Evolutionary conservation across 1,140 invertebrate species (phyloP).

Genomic region (Streblospio benedicti): DNA sequence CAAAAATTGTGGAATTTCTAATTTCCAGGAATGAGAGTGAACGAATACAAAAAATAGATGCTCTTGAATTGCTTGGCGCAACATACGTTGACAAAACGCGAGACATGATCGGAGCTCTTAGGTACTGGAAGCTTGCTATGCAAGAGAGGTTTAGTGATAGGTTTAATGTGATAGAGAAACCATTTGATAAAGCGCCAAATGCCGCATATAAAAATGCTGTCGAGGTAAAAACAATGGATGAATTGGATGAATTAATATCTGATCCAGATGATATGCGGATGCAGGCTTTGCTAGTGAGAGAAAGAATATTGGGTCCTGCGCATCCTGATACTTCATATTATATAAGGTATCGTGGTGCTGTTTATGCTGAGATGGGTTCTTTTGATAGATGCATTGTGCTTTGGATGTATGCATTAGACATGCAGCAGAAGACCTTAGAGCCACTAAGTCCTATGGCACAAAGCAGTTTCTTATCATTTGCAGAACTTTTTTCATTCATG

Average conservation of each 20-base stretch:
- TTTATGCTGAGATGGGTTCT: slow-evolving; percentile 84
- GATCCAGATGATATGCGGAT: slow-evolving; percentile 93
- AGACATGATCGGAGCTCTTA: slow-evolving; percentile 80
- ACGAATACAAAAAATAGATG: slow-evolving; percentile 74
- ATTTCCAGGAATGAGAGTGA: slow-evolving; percentile 62
- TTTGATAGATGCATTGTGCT: slow-evolving; percentile 83
- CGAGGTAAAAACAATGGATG: slow-evolving; percentile 68
- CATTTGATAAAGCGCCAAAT: slow-evolving; percentile 53
- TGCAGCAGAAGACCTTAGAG: slow-evolving; percentile 80
- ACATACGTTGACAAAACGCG: slow-evolving; percentile 93
- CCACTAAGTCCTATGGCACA: slow-evolving; percentile 91
- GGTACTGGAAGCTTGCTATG: slow-evolving; percentile 82
- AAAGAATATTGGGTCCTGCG: slow-evolving; percentile 84
- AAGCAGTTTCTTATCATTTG: slow-evolving; percentile 83
- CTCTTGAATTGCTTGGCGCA: slow-evolving; percentile 82
- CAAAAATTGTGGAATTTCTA: slow-evolving; percentile 84
- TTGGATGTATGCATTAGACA: slow-evolving; percentile 94
- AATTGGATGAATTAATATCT: slow-evolving; percentile 74
- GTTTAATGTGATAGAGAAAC: slow-evolving; percentile 33
- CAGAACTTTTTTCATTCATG: slow-evolving; percentile 91
- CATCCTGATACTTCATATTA: slow-evolving; percentile 96
- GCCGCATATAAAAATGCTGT: slow-evolving; percentile 78
- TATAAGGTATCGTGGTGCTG: slow-evolving; percentile 82
- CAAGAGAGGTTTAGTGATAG: slow-evolving; percentile 57
- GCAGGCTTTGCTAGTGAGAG: slow-evolving; percentile 87